phyloP scores from a whole-genome alignment of 1,140 invertebrate species.

The Maniola jurtina region DNA sequence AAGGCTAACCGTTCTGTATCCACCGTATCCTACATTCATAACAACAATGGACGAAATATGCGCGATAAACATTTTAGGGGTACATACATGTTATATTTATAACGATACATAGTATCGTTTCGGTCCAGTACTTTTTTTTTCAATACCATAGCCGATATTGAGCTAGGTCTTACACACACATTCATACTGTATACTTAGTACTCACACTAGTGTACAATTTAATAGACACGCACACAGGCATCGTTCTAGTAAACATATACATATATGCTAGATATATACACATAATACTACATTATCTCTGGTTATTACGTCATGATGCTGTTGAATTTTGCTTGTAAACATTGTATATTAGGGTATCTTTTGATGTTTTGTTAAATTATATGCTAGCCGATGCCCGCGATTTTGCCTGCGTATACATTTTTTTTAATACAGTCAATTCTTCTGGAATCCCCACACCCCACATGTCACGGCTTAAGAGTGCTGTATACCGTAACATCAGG shows the following conservation, averaged over 20 bases:
- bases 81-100: not conserved
- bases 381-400: not conserved
- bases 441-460: no score
- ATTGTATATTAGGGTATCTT: slow-evolving; percentile 13
- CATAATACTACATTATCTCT: not conserved
- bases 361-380: not conserved
- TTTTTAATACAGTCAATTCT: no score
- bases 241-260: not conserved
- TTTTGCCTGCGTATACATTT: no score
- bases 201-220: not conserved
- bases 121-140: not conserved
- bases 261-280: not conserved
- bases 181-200: not conserved
- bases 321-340: slow-evolving; percentile 30
- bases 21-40: slow-evolving; percentile 55
- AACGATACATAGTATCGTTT: not conserved
- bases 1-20: slow-evolving; percentile 67
- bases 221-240: not conserved
- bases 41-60: slow-evolving; percentile 64
- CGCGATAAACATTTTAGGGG: slow-evolving; percentile 29
- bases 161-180: not conserved
- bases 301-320: slow-evolving; percentile 30
- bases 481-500: no score
- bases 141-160: not conserved
- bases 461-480: no score